Evolutionary conservation across 2,113 vertebrate genomes (phyloP), one percentile per base, ranked within the genome.

Genomic region (Erythrocercus mccallii): DNA sequence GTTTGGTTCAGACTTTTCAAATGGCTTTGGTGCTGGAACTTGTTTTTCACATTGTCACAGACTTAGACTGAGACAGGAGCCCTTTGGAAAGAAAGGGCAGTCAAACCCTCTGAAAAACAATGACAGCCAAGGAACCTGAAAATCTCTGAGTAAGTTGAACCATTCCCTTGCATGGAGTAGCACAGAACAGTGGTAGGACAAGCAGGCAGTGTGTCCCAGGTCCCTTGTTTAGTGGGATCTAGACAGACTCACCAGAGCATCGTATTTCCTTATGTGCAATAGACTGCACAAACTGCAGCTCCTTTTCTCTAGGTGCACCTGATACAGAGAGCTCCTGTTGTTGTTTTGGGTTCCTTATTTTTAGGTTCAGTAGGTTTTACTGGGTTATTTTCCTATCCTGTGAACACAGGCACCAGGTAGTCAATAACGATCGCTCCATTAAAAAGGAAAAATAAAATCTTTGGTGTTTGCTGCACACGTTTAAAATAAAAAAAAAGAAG

Each of bases 371-470:
- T 83, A 80, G 81, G 72, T 90, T 97, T 97, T 85, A 88, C 48
- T 92, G 71, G 50, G 58, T 93, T 94, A 73, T 88, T 96, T 96
- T 93, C 87, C 66, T 90, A 60, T 51, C 50, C 44, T 54, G 64
- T 83, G 85, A 93, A 86, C 7, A 47, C 33, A 81, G 91, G 71
- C 79, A 96, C 27, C 58, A 56, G 81, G 66, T 85, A 96, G 91
- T 92, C 94, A 94, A 68, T 90, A 93, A 82, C 85, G 83, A 92
- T 83, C 0, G 31, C 87, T 92, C 74, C 64, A 78, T 90, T 94
- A 88, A 85, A 90, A 92, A 70, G 72, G 58, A 88, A 93, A 94
- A 96, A 86, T 53, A 70, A 91, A 92, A 92, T 92, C 85, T 88
- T 95, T 35, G 48, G 54, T 70, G 71, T 81, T 87, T 83, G 68